phyloP scores from a whole-genome alignment of 1,140 invertebrate species.

The Euura saliciscinereae region DNA sequence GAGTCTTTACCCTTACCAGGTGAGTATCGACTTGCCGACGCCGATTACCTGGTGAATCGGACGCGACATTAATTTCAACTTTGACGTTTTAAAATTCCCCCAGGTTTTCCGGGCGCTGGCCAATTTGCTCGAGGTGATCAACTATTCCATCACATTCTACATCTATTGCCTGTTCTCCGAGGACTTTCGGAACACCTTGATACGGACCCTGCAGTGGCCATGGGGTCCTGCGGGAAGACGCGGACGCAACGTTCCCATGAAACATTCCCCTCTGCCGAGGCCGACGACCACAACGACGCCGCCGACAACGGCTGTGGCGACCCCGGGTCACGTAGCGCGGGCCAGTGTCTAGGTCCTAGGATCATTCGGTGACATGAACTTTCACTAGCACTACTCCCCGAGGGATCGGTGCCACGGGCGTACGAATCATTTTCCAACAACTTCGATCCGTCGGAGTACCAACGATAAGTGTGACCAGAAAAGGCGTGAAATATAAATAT shows the following conservation, averaged over 20 bases:
- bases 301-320: conserved; percentile 40
- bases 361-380: no score
- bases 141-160: conserved; percentile 81
- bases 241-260: conserved; percentile 34
- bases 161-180: conserved; percentile 80
- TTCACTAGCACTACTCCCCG: no score
- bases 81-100: conserved; percentile 26
- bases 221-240: conserved; percentile 43
- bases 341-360: conserved; percentile 36
- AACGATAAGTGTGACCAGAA: no score
- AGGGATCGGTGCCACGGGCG: no score
- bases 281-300: conserved; percentile 45
- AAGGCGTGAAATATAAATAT: no score
- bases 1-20: conserved; percentile 69
- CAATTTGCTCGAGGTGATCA: conserved; percentile 75
- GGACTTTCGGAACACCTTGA: conserved; percentile 74
- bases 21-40: conserved; percentile 33
- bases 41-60: no score
- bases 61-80: no score
- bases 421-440: no score
- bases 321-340: conserved; percentile 38
- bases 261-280: conserved; percentile 38
- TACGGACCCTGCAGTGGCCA: conserved; percentile 69
- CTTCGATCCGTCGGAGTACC: no score
- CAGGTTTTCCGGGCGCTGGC: conserved; percentile 76